phyloP scores from a whole-genome alignment of 53 echinoderm and acorn worm species.

The Crossaster papposus region DNA sequence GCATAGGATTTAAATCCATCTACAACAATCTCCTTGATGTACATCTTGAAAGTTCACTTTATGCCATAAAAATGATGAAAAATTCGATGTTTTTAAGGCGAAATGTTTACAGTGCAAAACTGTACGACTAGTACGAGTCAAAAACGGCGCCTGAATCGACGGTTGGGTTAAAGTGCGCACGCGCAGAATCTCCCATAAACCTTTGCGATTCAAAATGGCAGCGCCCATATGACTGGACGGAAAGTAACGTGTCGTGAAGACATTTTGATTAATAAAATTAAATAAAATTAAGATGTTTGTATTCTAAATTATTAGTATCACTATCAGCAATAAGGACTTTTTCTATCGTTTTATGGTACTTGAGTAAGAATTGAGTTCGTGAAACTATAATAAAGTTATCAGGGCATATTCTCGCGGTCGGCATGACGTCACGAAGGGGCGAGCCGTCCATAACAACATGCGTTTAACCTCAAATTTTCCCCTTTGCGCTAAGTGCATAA shows the following conservation, averaged over 20 bases:
- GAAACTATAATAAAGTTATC: no score
- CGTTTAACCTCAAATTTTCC: no score
- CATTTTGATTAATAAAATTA: not conserved
- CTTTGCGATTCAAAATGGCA: conserved; percentile 69
- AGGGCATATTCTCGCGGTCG: no score
- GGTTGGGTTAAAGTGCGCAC: conserved; percentile 67
- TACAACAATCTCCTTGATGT: conserved; percentile 92
- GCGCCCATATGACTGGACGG: conserved; percentile 41
- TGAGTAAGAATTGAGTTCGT: no score
- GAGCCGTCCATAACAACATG: no score
- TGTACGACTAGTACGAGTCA: conserved; percentile 42
- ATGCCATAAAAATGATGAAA: conserved; percentile 22
- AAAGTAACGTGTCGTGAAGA: not conserved
- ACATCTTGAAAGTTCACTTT: conserved; percentile 67
- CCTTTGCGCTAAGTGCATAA: no score
- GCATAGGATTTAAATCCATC: conserved; percentile 99
- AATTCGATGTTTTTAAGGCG: not conserved
- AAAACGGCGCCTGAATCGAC: conserved; percentile 77
- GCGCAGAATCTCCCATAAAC: conserved; percentile 64
- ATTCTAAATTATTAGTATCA: not conserved
- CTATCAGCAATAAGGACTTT: not conserved
- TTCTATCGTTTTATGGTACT: not conserved
- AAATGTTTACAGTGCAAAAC: not conserved
- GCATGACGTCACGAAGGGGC: no score
- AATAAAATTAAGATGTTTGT: not conserved